Evolutionary conservation across 1,140 invertebrate species (phyloP).

Genomic region (Chelonus insularis): DNA sequence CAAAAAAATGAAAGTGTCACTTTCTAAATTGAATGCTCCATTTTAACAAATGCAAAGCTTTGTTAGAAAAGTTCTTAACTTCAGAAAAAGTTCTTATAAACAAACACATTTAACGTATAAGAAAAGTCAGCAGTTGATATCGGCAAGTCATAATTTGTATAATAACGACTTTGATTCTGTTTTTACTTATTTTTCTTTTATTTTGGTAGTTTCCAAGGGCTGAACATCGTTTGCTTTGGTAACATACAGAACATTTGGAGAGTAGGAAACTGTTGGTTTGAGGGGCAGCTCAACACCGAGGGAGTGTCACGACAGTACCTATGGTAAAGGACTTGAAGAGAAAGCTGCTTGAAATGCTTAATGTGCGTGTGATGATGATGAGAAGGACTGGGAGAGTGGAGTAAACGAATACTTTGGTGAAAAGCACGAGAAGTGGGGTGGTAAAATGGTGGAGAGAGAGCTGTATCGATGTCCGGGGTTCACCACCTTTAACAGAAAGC

Average conservation of each 20-base stretch:
- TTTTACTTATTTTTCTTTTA: background rate
- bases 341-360: background rate
- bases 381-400: background rate
- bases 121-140: too few relatives aligned
- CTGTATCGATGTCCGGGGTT: conserved; percentile 37
- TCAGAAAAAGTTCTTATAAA: too few relatives aligned
- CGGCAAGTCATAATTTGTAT: conserved; percentile 18
- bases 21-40: too few relatives aligned
- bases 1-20: too few relatives aligned
- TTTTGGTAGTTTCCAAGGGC: background rate
- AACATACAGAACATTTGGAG: conserved; percentile 9
- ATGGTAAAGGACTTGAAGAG: background rate
- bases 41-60: too few relatives aligned
- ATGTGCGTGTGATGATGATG: conserved; percentile 11
- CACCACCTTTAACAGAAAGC: conserved; percentile 23
- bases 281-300: too few relatives aligned
- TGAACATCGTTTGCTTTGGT: conserved; percentile 17
- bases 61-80: too few relatives aligned
- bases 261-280: too few relatives aligned
- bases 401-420: background rate
- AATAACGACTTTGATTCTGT: background rate
- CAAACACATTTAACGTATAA: too few relatives aligned
- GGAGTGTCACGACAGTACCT: background rate
- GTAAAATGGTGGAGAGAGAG: conserved; percentile 31
- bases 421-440: conserved; percentile 5